Percentiles rank a stretch among this genome's conserved stretches.
These are phyloP conservation scores for Holothuria leucospilota DNA, from an alignment of 53 echinoderm and acorn worm genomes.

Conservation along the genomic window DNA sequence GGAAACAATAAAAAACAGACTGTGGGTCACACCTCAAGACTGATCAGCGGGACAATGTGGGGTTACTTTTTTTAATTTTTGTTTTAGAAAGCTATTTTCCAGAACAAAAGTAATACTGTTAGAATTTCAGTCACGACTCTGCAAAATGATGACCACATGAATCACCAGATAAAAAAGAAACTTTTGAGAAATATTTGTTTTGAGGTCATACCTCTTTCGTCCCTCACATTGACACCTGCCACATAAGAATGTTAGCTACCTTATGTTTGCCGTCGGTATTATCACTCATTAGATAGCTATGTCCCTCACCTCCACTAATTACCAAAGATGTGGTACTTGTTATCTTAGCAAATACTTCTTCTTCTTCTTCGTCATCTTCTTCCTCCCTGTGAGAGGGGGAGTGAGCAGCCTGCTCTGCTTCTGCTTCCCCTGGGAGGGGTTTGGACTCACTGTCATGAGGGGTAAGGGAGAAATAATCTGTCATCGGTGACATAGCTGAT, in stretches of 20 bases:
- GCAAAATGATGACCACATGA: too few species aligned
- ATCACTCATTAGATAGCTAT: conserved; percentile 85
- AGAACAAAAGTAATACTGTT: too few species aligned
- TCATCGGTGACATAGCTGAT: conserved; percentile 97
- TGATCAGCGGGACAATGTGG: too few species aligned
- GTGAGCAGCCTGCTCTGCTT: conserved; percentile 48
- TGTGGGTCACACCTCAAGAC: too few species aligned
- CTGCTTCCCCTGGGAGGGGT: conserved; percentile 38
- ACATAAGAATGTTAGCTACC: conserved; percentile 82
- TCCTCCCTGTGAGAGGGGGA: conserved; percentile 38
- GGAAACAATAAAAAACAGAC: too few species aligned
- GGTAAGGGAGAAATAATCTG: conserved; percentile 93
- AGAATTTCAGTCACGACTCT: too few species aligned
- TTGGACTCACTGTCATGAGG: conserved; percentile 42
- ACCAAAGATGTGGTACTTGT: conserved; percentile 95
- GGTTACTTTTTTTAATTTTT: too few species aligned
- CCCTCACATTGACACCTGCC: conserved; percentile 92
- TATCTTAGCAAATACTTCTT: conserved; percentile 87
- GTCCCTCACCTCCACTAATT: conserved; percentile 94
- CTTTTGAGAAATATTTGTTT: too few species aligned
- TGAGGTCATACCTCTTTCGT: too few species aligned
- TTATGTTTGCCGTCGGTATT: conserved; percentile 71
- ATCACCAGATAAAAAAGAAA: too few species aligned
- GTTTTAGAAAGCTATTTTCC: too few species aligned
- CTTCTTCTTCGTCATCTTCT: conserved; percentile 50